Percentiles rank a stretch among this genome's conserved stretches.
Conservation (phyloP, 1,140 invertebrate species). For the Conus ventricosus region DNA sequence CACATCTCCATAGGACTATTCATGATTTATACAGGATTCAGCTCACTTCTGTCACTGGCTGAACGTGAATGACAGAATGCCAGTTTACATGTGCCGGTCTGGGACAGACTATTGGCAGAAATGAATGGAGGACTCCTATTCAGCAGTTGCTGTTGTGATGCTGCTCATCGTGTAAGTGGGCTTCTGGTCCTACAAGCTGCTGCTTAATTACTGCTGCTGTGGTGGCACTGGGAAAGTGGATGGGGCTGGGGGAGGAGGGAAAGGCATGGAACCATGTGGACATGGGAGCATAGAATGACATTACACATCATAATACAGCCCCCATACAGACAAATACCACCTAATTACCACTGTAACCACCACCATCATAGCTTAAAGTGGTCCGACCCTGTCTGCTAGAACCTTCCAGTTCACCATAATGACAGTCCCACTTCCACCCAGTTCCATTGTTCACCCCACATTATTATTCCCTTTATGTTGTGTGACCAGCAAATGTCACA, state of each 20-base stretch:
- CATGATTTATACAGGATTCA: not conserved
- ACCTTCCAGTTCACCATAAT: not conserved
- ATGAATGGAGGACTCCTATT: not conserved
- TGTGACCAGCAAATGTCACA: not conserved
- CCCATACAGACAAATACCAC: not conserved
- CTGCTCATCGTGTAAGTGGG: not conserved
- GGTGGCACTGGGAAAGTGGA: not conserved
- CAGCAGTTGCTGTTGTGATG: not conserved
- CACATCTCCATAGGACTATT: conserved; percentile 13
- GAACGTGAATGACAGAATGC: not conserved
- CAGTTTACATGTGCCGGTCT: not conserved
- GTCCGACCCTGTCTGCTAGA: not conserved
- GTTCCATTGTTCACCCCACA: not conserved
- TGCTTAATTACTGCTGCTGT: not conserved
- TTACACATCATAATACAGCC: not conserved
- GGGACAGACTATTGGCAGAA: no score
- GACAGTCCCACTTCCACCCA: not conserved
- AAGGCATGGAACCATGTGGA: no score
- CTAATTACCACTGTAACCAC: not conserved
- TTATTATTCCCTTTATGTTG: not conserved
- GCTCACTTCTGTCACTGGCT: not conserved
- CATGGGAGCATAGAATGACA: not conserved
- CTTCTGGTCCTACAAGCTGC: not conserved
- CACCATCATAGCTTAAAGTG: not conserved
- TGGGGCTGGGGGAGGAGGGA: not conserved